Conservation (phyloP, 1,140 invertebrate genomes). For the Trachymyrmex cornetzi region DNA sequence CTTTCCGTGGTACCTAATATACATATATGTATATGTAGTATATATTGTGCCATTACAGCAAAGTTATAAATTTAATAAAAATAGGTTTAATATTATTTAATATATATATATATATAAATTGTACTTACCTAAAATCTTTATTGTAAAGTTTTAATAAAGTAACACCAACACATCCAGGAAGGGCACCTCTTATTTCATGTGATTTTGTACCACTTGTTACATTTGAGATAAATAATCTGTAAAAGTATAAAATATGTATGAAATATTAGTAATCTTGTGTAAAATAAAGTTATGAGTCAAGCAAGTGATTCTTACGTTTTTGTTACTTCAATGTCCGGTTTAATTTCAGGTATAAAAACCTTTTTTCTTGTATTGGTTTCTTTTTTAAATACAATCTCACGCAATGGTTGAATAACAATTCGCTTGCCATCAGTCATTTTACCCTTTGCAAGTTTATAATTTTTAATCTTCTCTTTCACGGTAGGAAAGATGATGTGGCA, state of each 20-base stretch:
- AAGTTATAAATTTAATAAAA: background rate
- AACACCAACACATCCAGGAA: slow-evolving; percentile 73
- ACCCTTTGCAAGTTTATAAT: slow-evolving; percentile 70
- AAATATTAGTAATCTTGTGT: slow-evolving; percentile 31
- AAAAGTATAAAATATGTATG: slow-evolving; percentile 12
- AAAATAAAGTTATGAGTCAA: background rate
- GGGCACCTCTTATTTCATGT: slow-evolving; percentile 71
- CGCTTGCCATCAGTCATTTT: slow-evolving; percentile 74
- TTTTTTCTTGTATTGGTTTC: slow-evolving; percentile 61
- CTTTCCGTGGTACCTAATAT: no score
- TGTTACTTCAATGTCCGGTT: slow-evolving; percentile 58
- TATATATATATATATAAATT: background rate
- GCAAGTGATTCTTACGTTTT: slow-evolving; percentile 65
- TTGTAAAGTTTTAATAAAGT: slow-evolving; percentile 73
- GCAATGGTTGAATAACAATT: slow-evolving; percentile 65
- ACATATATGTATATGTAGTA: no score
- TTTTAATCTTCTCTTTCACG: slow-evolving; percentile 74
- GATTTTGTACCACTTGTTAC: slow-evolving; percentile 69
- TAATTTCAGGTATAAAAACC: slow-evolving; percentile 68
- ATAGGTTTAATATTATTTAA: background rate
- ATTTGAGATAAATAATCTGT: slow-evolving; percentile 77
- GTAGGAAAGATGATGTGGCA: slow-evolving; percentile 79
- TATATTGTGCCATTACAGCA: background rate
- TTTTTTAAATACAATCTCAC: slow-evolving; percentile 10
- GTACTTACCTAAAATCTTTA: slow-evolving; percentile 62